Percentiles rank a stretch among this genome's conserved stretches.
These are phyloP conservation scores for Acleris emargana DNA, from an alignment of 2,888 invertebrate genomes.

Conservation along the genomic window DNA sequence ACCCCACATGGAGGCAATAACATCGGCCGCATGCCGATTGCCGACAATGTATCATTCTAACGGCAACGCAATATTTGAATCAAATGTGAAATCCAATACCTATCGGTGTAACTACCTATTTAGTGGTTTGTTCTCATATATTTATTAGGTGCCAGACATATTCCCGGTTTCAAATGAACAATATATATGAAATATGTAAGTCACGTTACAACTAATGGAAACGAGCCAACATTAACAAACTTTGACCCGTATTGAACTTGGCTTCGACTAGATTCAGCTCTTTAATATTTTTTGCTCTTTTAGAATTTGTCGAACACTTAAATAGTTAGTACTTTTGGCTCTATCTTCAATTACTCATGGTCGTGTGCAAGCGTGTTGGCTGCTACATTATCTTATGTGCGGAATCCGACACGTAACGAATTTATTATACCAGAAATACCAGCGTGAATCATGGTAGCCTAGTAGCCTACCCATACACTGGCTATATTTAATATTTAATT, in stretches of 20 bases:
- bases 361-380: neutral
- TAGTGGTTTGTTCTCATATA: neutral
- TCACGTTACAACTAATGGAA: constrained; percentile 11
- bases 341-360: neutral
- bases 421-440: neutral
- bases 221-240: constrained; percentile 20
- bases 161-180: too few species aligned
- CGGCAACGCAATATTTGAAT: neutral
- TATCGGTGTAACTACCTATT: neutral
- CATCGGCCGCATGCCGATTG: neutral
- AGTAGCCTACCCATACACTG: neutral
- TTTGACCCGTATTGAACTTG: constrained; percentile 23
- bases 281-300: constrained; percentile 16
- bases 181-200: neutral
- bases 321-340: neutral
- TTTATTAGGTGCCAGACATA: neutral
- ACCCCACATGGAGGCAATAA: neutral
- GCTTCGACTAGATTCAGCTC: constrained; percentile 15
- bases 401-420: neutral
- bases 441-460: neutral
- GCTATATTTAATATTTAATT: neutral
- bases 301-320: neutral
- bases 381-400: neutral
- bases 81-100: neutral
- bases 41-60: neutral